Percentiles rank a stretch among this genome's conserved stretches.
These are phyloP conservation scores for Gambelia wislizenii DNA, from an alignment of 2,797 vertebrate genomes.

Conservation along the genomic window DNA sequence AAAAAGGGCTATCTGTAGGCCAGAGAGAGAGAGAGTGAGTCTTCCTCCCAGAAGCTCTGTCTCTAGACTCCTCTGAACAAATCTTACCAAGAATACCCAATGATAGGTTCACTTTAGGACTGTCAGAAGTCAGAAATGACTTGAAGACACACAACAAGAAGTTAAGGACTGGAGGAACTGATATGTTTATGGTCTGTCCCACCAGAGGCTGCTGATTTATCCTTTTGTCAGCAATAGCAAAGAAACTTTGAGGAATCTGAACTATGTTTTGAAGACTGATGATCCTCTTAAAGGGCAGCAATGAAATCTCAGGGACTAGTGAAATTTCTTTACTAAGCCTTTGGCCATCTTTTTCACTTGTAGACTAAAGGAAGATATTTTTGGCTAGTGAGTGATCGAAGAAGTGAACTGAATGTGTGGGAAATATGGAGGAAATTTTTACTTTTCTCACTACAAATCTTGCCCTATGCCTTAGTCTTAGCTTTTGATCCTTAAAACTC, in stretches of 20 bases:
- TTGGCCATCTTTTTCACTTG: neutral
- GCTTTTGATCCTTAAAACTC: neutral
- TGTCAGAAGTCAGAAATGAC: too few species aligned
- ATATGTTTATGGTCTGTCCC: neutral
- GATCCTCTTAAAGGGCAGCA: neutral
- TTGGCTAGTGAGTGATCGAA: neutral
- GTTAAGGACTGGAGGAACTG: neutral
- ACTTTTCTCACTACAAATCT: neutral
- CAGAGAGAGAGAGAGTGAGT: too few species aligned
- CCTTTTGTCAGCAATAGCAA: neutral
- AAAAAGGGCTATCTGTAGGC: too few species aligned
- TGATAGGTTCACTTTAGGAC: too few species aligned
- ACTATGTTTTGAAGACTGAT: neutral
- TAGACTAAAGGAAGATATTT: neutral
- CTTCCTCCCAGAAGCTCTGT: too few species aligned
- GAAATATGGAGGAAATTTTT: neutral
- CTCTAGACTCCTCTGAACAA: too few species aligned
- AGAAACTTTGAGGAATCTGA: neutral
- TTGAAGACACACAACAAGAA: too few species aligned
- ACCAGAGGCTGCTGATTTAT: neutral
- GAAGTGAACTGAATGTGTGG: neutral
- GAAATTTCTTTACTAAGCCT: too few species aligned
- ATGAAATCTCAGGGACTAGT: neutral
- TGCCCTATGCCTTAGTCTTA: neutral
- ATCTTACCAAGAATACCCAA: fast-evolving